phyloP scores from a whole-genome alignment of 2,888 invertebrate genomes.

The Trilocha varians region DNA sequence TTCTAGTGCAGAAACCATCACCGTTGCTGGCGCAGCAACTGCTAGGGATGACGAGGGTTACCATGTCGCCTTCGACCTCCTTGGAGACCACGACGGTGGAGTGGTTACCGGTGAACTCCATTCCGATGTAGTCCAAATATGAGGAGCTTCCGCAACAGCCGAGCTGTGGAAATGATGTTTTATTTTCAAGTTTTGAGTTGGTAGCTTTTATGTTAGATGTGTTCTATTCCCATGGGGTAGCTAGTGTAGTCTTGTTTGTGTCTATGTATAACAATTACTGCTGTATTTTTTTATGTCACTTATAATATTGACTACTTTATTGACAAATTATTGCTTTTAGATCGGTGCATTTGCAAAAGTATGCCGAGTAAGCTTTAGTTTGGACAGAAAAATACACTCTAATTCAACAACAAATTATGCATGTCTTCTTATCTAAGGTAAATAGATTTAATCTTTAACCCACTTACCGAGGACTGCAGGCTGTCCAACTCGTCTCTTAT shows the following conservation, averaged over 20 bases:
- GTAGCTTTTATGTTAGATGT: no score
- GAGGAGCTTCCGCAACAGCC: constrained; percentile 54
- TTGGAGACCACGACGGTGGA: constrained; percentile 32
- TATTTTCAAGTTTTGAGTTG: no score
- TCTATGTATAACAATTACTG: no score
- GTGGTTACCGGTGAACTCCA: constrained; percentile 39
- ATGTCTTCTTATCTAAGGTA: background rate
- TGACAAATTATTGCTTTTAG: no score
- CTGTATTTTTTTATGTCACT: no score
- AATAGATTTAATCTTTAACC: background rate
- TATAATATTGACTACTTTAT: no score
- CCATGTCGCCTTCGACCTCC: constrained; percentile 21
- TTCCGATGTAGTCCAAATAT: constrained; percentile 40
- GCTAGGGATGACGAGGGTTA: constrained; percentile 34
- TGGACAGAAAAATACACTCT: no score
- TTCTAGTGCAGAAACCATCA: constrained; percentile 27
- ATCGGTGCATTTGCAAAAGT: no score
- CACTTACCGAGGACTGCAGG: constrained; percentile 45
- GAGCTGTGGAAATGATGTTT: constrained; percentile 43
- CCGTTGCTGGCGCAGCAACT: constrained; percentile 35
- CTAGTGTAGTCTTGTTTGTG: no score
- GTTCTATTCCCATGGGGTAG: no score
- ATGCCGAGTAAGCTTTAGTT: no score
- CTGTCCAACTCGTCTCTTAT: constrained; percentile 45
- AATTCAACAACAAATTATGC: no score